Conservation (phyloP, 2,888 invertebrate species). For the Phalera bucephala region DNA sequence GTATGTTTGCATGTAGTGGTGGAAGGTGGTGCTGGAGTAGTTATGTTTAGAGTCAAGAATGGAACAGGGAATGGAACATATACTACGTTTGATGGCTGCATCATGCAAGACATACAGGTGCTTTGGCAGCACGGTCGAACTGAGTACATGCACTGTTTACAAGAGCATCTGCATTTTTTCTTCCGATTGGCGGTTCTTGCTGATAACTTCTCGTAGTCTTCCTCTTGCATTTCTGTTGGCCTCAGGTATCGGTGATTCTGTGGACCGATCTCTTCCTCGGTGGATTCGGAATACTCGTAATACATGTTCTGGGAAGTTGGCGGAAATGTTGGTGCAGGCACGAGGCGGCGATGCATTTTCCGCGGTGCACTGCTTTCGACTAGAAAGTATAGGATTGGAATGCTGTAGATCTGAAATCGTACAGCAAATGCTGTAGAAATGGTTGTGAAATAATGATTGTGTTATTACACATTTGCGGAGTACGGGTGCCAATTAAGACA, state of each 20-base stretch:
- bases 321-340: neutral
- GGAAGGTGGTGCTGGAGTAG: neutral
- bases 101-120: constrained; percentile 18
- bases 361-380: neutral
- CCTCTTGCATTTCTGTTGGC: neutral
- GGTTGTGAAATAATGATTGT: too few relatives aligned
- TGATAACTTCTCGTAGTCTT: neutral
- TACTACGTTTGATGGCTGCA: constrained; percentile 6
- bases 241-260: neutral
- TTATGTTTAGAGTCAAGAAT: constrained; percentile 4
- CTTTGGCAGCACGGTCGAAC: constrained; percentile 17
- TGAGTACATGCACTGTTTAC: constrained; percentile 17
- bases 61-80: constrained; percentile 25
- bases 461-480: too few relatives aligned
- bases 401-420: constrained; percentile 2
- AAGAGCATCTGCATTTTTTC: constrained; percentile 18
- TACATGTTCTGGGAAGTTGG: neutral
- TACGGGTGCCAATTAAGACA: too few relatives aligned
- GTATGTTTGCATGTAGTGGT: too few relatives aligned
- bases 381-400: neutral
- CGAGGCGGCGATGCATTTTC: neutral
- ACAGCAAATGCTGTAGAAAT: too few relatives aligned
- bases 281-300: neutral
- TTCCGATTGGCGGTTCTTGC: neutral
- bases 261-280: neutral